Conservation (phyloP, 2,113 vertebrate genomes). For the Anarhynchus alexandrinus region DNA sequence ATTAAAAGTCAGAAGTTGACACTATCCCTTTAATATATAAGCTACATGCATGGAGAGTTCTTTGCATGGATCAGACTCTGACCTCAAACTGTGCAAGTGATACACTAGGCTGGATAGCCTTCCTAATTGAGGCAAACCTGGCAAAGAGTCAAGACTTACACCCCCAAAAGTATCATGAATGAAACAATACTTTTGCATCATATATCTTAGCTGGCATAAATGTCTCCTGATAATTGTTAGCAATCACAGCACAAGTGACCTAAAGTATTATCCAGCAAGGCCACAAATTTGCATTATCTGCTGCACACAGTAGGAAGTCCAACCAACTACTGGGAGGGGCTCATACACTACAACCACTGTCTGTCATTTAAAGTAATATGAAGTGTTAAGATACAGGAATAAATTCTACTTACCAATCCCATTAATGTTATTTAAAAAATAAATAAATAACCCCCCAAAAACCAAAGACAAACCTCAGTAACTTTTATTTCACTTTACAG, state of each 20-base stretch:
- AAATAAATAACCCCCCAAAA: background rate
- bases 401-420: background rate
- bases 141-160: background rate
- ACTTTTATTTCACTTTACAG: background rate
- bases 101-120: background rate
- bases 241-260: background rate
- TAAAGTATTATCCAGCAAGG: background rate
- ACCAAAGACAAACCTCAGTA: background rate
- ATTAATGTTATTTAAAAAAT: background rate
- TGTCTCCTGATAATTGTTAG: background rate
- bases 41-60: rapidly evolving
- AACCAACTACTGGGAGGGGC: background rate
- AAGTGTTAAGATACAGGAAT: background rate
- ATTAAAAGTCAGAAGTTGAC: background rate
- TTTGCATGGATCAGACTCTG: background rate
- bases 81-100: background rate
- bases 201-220: background rate
- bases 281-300: background rate
- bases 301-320: background rate
- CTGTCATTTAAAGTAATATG: background rate
- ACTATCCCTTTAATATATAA: background rate
- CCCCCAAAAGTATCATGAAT: background rate
- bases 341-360: rapidly evolving
- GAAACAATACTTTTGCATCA: background rate
- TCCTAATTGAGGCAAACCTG: background rate